Evolutionary conservation across 2,888 invertebrate species (phyloP), one percentile per base, ranked within the genome.

Genomic region (Synanthedon vespiformis): DNA sequence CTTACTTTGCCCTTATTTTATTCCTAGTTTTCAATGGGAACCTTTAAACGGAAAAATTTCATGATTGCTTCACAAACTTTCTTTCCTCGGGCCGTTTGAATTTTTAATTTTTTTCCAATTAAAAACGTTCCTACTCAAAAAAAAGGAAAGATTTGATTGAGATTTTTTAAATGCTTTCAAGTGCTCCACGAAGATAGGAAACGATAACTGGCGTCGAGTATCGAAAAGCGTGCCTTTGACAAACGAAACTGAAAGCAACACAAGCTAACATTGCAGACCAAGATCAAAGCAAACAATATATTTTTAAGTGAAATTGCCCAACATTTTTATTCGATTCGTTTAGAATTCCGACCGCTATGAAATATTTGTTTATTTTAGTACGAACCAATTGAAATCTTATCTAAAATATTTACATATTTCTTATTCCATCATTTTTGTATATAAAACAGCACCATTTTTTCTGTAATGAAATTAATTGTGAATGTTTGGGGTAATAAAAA

Each of bases 1-100:
- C 61, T 59, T 54, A 56, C 54, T 59, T 55, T 54, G 12, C 49
- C 57, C 54, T 53, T 63, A 67, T 64, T 67, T 67, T 61, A 63
- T 62, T 60, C 55, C 51, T 16, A 53, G 52, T 57, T 68, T 68
- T 68, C 61, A 70, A 72, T 70, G 59, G 61, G 57, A 57, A 59
- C 58, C 60, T 62, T 58, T 63, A 61, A 50, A 62, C 5, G 57
- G 60, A 55, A 57, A 60, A 55, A 62, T 66, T 67, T 68, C 66
- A 63, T 64, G 62, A 68, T 73, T 66, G 58, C 70, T 66, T 65
- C 66, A 58, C 61, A 44, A 44, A 44, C 44, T 44, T 44, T 14
- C 14, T 44, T 14, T n/a, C 44, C 44, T 44, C 44, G 44, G 12
- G 51, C 51, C 51, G 53, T 51, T 56, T 57, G 56, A 57, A 57